phyloP scores from a whole-genome alignment of 2,888 invertebrate genomes.

The Strigamia crassipes region DNA sequence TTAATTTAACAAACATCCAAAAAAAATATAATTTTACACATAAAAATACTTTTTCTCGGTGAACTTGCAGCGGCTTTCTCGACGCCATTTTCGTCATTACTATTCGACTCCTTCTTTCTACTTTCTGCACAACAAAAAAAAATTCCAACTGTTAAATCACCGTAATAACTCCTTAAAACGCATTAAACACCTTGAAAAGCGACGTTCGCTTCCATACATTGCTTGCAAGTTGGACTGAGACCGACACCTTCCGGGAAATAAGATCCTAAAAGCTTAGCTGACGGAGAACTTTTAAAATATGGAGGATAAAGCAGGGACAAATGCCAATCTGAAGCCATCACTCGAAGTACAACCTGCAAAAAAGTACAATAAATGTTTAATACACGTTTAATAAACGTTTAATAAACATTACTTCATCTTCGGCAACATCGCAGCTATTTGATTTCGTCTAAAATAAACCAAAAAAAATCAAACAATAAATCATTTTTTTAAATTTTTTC shows the following conservation, averaged over 20 bases:
- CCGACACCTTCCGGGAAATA: slow-evolving; percentile 60
- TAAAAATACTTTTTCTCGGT: neutral
- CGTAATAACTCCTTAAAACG: too few species aligned
- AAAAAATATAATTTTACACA: too few species aligned
- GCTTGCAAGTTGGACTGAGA: slow-evolving; percentile 55
- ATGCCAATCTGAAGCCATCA: slow-evolving; percentile 55
- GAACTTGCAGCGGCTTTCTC: too few species aligned
- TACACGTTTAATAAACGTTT: too few species aligned
- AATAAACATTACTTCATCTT: too few species aligned
- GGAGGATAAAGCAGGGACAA: slow-evolving; percentile 54
- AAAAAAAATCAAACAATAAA: neutral
- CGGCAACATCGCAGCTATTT: too few species aligned
- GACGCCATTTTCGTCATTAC: neutral
- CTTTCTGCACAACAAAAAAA: neutral
- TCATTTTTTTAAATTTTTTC: neutral
- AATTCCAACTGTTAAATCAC: neutral
- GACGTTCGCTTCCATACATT: slow-evolving; percentile 47
- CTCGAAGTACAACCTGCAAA: slow-evolving; percentile 48
- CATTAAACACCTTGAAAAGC: slow-evolving; percentile 47
- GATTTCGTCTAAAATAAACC: too few species aligned
- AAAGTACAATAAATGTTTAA: too few species aligned
- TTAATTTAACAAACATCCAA: neutral
- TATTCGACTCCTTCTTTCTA: neutral
- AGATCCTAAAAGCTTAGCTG: slow-evolving; percentile 56
- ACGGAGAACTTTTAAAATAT: slow-evolving; percentile 57